Conservation (phyloP, 1,140 invertebrate genomes). For the Bombyx mori region DNA sequence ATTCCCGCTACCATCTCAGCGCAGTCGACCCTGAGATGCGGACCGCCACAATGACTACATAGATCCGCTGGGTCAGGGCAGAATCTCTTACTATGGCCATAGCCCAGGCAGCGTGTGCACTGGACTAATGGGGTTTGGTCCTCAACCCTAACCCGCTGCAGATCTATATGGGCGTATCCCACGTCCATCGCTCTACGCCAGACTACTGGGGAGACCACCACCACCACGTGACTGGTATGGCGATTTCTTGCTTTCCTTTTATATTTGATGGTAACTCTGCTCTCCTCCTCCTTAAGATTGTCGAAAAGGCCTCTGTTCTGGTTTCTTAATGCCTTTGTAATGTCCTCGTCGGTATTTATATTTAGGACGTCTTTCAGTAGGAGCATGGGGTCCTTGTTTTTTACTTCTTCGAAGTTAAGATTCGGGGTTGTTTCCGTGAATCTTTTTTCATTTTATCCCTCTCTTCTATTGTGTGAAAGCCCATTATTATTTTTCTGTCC, state of each 20-base stretch:
- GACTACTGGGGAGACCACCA: constrained; percentile 6
- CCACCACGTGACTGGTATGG: constrained; percentile 1
- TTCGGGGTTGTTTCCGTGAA: background rate
- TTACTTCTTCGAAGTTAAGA: constrained; percentile 5
- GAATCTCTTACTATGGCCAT: constrained; percentile 6
- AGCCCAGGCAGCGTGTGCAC: constrained; percentile 14
- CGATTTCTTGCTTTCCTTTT: constrained; percentile 12
- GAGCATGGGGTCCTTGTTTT: constrained; percentile 17
- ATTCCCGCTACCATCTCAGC: background rate
- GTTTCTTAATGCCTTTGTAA: constrained; percentile 8
- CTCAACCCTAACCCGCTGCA: constrained; percentile 5
- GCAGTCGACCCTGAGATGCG: constrained; percentile 5
- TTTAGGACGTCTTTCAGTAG: constrained; percentile 9
- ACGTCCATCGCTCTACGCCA: background rate
- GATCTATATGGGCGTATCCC: background rate
- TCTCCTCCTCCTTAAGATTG: constrained; percentile 3
- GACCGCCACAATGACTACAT: constrained; percentile 11
- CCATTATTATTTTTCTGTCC: constrained; percentile 7
- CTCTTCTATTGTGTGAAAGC: background rate
- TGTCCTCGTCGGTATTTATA: constrained; percentile 14
- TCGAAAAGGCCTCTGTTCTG: constrained; percentile 14
- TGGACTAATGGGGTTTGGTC: constrained; percentile 20
- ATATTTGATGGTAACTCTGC: constrained; percentile 5
- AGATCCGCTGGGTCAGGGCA: constrained; percentile 5
- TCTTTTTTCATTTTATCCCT: constrained; percentile 9